Conservation (phyloP, 64 coral and sea anemone species). For the Pocillopora verrucosa region DNA sequence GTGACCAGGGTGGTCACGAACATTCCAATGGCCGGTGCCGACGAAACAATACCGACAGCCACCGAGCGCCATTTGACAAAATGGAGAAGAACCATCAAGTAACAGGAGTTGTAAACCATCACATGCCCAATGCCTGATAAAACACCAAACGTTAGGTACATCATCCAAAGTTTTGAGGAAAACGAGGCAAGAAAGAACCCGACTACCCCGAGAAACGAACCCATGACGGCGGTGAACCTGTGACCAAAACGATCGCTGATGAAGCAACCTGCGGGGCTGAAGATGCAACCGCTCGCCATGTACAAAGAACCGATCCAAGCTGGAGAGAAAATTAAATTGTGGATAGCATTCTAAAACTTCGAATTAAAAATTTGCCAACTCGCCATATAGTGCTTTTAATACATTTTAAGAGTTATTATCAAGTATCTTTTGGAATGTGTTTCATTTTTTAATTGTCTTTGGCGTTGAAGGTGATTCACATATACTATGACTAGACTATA, state of each 20-base stretch:
- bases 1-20: conserved; percentile 36
- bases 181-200: conserved; percentile 20
- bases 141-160: conserved; percentile 44
- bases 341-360: too few species aligned
- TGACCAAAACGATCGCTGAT: conserved; percentile 32
- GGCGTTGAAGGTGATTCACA: too few species aligned
- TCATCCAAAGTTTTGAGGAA: conserved; percentile 2
- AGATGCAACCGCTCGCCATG: background rate
- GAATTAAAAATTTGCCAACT: too few species aligned
- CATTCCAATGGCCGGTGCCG: conserved; percentile 30
- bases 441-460: too few species aligned
- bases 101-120: conserved; percentile 9
- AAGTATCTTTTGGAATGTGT: too few species aligned
- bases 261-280: conserved; percentile 14
- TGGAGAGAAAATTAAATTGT: background rate
- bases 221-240: conserved; percentile 21
- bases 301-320: conserved; percentile 52
- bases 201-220: background rate
- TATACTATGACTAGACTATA: too few species aligned
- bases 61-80: conserved; percentile 48
- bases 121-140: conserved; percentile 18
- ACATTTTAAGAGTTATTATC: too few species aligned
- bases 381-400: too few species aligned
- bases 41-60: conserved; percentile 26
- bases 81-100: conserved; percentile 46